Evolutionary conservation across 1,140 invertebrate species (phyloP), one percentile per base, ranked within the genome.

Genomic region (Theocolax elegans): DNA sequence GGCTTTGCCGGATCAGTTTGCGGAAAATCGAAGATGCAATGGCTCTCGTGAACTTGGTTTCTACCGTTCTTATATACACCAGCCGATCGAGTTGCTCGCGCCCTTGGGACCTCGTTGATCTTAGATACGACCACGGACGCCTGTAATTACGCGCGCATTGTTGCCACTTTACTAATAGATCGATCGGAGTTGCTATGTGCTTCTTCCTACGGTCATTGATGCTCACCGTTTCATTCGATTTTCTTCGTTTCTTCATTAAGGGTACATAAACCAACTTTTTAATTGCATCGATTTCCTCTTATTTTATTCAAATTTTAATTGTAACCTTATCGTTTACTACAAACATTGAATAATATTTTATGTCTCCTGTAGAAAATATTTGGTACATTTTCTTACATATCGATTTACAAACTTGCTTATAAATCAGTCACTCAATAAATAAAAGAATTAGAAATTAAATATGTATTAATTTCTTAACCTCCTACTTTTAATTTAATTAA

Each of bases 141-240:
- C 35, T 21, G 72, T 72, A 79, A 79, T 79, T 79, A 76, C 67
- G 71, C 69, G 70, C 21, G 54, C 72, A 73, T 75, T 74, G 74
- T 75, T 76, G 46, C 58, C 66, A 72, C 72, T 75, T 73, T 75
- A 59, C 71, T 75, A 71, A 74, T 76, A 71, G 67, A 75, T 77
- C 74, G 66, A 73, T 73, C 65, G 60, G 10, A 25, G 38, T 10
- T 23, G 48, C 31, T 40, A 13, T 38, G 9, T 62, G 23, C 13
- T n/a, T n/a, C n/a, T n/a, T n/a, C 1, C 19, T 38, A 23, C 25
- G 23, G 15, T 8, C 48, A 25, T 40, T 40, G 7, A 12, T 10
- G 10, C 17, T 2, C 12, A 31, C 23, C 27, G n/a, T 3, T 58
- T 58, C 8, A 48, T 48, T 58, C 51, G 51, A 46, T 67, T 58